Evolutionary conservation across 2,888 invertebrate genomes (phyloP), one percentile per base, ranked within the genome.

Genomic region (Aleiodes testaceus): DNA sequence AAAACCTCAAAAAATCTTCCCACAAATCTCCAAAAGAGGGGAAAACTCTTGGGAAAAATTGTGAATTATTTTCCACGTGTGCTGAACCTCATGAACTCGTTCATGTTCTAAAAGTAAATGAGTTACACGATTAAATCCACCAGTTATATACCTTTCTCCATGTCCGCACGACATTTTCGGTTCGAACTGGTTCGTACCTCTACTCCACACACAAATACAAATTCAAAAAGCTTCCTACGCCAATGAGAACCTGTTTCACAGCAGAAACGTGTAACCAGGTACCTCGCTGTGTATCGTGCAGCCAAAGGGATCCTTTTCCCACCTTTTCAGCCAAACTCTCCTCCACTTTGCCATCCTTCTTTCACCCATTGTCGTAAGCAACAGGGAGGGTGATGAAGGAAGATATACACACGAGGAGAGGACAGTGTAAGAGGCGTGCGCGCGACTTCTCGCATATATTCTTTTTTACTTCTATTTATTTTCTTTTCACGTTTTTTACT

Each of bases 221-320:
- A 74, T 73, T 74, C 75, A 75, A 74, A 44, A 77, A 71, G 71
- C 73, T 74, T 77, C 78, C 80, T 79, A 79, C 79, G 79, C 79
- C 78, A 75, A 76, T 78, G 79, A 81, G 76, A 81, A 80, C 79
- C 79, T 79, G 80, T 80, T 75, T 74, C 65, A 69, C 70, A 66
- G 68, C 44, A 66, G 72, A 49, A 72, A 70, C 53, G 74, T 68
- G 67, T 69, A 67, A 64, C 65, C 66, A 70, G 49, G 72, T 69
- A 68, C 69, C 47, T 26, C 52, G 22, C 42, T 59, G 59, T 55
- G 55, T 20, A 49, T 55, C 59, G 47, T 49, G 36, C 47, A 50
- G 30, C 44, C 44, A 36, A 36, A 49, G 59, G 68, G 59, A 59
- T 47, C 36, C 59, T 42, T 66, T 70, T 70, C 65, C 66, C 70